Evolutionary conservation across 2,113 vertebrate genomes (phyloP).

Genomic region (Corythaeola cristata): DNA sequence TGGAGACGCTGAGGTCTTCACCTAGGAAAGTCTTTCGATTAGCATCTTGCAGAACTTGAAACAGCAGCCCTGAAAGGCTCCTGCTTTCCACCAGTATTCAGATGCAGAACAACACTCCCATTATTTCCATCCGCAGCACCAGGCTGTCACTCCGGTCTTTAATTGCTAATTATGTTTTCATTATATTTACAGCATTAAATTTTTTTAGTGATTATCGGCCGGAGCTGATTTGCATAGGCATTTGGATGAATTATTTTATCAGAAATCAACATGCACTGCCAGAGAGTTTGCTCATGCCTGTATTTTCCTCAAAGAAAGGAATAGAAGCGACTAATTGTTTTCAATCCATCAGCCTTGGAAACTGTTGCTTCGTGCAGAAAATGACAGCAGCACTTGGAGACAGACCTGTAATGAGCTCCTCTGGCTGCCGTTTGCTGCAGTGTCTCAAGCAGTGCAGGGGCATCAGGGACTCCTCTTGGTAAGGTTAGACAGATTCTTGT

Average conservation of each 20-base stretch:
- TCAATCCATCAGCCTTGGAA: background rate
- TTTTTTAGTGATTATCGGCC: background rate
- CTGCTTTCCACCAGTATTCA: background rate
- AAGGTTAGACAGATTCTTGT: background rate
- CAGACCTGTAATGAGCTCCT: background rate
- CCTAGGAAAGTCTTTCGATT: background rate
- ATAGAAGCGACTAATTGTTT: background rate
- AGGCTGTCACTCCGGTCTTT: slow-evolving; percentile 23
- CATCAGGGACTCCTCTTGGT: no score
- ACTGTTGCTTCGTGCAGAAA: background rate
- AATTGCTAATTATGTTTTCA: slow-evolving; percentile 38
- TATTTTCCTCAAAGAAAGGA: background rate
- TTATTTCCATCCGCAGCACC: background rate
- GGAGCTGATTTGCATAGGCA: background rate
- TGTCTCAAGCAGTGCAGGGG: background rate
- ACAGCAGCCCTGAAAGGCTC: background rate
- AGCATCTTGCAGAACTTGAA: background rate
- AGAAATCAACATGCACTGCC: background rate
- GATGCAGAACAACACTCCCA: background rate
- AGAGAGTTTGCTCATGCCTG: background rate
- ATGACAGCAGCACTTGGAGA: background rate
- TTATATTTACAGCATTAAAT: slow-evolving; percentile 20
- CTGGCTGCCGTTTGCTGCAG: background rate
- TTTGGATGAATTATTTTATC: slow-evolving; percentile 4
- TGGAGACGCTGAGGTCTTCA: background rate